A percentile compares a stretch with the other conserved stretches of the same genome.
phyloP scores from a whole-genome alignment of 1,140 invertebrate species.

The Gonioctena quinquepunctata region DNA sequence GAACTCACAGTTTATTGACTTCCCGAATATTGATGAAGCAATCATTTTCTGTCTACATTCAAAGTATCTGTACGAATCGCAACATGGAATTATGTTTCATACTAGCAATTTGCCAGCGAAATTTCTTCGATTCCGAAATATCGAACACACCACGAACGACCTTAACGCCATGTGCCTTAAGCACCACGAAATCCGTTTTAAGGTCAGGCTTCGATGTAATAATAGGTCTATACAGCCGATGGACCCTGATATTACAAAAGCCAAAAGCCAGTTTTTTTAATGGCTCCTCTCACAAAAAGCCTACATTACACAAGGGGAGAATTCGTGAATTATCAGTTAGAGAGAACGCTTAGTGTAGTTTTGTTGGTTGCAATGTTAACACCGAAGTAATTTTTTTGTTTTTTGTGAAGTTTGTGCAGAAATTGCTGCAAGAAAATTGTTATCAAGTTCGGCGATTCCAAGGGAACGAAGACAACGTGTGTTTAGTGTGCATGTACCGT shows the following conservation, averaged over 20 bases:
- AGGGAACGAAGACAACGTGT: background rate
- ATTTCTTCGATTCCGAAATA: background rate
- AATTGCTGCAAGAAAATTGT: background rate
- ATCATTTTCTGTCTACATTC: background rate
- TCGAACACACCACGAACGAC: background rate
- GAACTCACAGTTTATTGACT: slow-evolving; percentile 9
- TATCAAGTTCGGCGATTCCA: background rate
- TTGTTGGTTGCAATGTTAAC: slow-evolving; percentile 32
- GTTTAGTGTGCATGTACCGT: background rate
- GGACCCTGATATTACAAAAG: slow-evolving; percentile 51
- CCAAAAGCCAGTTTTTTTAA: slow-evolving; percentile 52
- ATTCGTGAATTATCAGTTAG: slow-evolving; percentile 26
- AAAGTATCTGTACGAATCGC: background rate
- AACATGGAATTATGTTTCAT: background rate
- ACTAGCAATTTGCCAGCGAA: background rate
- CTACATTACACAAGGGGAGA: slow-evolving; percentile 43
- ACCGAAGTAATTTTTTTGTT: slow-evolving; percentile 3
- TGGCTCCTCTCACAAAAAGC: slow-evolving; percentile 48
- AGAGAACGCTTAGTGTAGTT: slow-evolving; percentile 34
- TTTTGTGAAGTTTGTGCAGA: background rate
- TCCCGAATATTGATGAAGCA: background rate
- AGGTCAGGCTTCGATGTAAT: slow-evolving; percentile 38
- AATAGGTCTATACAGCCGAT: slow-evolving; percentile 43
- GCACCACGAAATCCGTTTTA: background rate
- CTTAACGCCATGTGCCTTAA: slow-evolving; percentile 1